A percentile compares a stretch with the other conserved stretches of the same genome.
Evolutionary conservation across 2,113 vertebrate genomes (phyloP).

Genomic region (Miniopterus natalensis): DNA sequence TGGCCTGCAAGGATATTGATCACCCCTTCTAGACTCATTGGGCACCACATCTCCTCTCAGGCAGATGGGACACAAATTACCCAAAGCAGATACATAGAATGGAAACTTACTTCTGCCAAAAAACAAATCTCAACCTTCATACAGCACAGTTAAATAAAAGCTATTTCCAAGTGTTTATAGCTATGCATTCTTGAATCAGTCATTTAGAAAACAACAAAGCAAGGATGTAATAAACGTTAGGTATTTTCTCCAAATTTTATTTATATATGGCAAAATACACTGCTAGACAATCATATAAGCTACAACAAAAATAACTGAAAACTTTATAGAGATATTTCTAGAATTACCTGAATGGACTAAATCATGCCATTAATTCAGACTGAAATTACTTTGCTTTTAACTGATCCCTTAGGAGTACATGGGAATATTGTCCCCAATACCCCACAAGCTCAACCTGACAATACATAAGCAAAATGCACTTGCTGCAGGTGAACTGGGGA

Average conservation of each 20-base stretch:
- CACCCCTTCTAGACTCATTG: neutral
- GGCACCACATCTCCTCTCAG: neutral
- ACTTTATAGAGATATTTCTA: neutral
- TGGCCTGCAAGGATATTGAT: neutral
- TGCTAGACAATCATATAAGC: neutral
- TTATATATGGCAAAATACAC: neutral
- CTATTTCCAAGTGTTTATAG: neutral
- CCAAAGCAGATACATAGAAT: neutral
- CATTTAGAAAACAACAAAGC: neutral
- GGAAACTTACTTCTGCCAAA: neutral
- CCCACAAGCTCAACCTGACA: neutral
- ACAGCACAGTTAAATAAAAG: neutral
- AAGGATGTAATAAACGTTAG: neutral
- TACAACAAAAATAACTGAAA: neutral
- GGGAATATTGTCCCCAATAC: neutral
- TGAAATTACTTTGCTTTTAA: neutral
- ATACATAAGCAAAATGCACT: neutral
- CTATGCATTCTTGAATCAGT: neutral
- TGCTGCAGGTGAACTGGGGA: neutral
- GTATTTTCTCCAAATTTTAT: neutral
- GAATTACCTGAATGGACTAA: neutral
- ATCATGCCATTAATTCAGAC: neutral
- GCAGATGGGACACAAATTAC: neutral
- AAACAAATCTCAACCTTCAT: neutral
- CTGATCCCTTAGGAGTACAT: neutral